phyloP scores from a whole-genome alignment of 2,113 vertebrate genomes.

The Pachyramphus minor region DNA sequence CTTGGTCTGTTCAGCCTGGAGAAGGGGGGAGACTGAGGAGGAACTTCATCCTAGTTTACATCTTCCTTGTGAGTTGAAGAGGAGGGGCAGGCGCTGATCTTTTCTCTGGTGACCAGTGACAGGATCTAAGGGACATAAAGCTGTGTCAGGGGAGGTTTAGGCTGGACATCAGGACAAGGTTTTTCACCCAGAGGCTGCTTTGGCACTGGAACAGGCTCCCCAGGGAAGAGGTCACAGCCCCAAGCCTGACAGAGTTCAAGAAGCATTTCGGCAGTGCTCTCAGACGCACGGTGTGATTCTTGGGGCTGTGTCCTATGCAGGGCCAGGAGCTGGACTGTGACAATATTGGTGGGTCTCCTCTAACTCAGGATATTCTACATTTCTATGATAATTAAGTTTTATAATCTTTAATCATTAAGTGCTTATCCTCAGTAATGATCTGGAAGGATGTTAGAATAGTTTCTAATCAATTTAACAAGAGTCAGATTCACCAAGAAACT shows the following conservation, averaged over 20 bases:
- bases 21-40: background rate
- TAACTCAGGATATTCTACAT: background rate
- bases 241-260: background rate
- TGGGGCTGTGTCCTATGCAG: background rate
- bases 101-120: background rate
- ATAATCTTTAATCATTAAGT: background rate
- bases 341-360: background rate
- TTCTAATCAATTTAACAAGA: background rate
- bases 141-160: background rate
- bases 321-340: background rate
- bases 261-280: background rate
- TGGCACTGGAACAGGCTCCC: background rate
- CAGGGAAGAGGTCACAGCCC: no score
- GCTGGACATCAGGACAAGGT: background rate
- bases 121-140: background rate
- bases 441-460: background rate
- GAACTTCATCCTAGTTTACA: background rate
- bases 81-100: background rate
- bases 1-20: background rate
- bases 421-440: background rate
- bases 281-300: background rate
- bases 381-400: background rate
- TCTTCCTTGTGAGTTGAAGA: background rate
- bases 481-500: background rate
- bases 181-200: rapidly evolving